phyloP scores from a whole-genome alignment of 2,888 invertebrate species.

The Noctua fimbriata region DNA sequence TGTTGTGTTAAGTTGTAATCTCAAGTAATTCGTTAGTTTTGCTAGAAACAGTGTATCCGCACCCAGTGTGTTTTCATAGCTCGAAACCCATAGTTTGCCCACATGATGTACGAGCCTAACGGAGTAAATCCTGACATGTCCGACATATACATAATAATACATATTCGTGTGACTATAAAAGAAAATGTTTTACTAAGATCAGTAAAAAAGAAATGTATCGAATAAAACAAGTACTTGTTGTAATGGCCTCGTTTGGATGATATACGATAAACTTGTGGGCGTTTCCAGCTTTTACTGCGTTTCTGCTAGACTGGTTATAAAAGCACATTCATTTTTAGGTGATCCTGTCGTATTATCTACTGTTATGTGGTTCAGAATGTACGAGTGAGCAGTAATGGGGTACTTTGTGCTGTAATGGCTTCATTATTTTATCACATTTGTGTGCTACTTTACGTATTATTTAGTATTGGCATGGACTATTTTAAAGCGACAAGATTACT shows the following conservation, averaged over 20 bases:
- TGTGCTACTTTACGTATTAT: not conserved
- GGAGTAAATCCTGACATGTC: no score
- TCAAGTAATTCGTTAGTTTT: no score
- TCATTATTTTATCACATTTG: not conserved
- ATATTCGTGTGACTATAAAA: not conserved
- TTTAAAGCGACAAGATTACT: not conserved
- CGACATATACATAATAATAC: no score
- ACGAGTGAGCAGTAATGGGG: not conserved
- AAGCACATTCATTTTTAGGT: not conserved
- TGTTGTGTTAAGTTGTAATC: no score
- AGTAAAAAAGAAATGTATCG: not conserved
- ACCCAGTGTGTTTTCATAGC: no score
- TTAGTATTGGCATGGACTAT: not conserved
- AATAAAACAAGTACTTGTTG: not conserved
- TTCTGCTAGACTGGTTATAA: conserved; percentile 2
- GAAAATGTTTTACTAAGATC: not conserved
- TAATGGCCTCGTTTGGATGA: conserved; percentile 1
- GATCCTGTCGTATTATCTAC: not conserved
- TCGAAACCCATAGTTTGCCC: no score
- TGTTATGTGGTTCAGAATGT: not conserved
- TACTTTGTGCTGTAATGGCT: not conserved
- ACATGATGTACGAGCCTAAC: no score
- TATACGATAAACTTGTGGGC: not conserved
- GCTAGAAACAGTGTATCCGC: no score
- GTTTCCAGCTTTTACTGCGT: not conserved